Conservation (phyloP, 2,888 invertebrate genomes). For the Toxonevra muliebris region DNA sequence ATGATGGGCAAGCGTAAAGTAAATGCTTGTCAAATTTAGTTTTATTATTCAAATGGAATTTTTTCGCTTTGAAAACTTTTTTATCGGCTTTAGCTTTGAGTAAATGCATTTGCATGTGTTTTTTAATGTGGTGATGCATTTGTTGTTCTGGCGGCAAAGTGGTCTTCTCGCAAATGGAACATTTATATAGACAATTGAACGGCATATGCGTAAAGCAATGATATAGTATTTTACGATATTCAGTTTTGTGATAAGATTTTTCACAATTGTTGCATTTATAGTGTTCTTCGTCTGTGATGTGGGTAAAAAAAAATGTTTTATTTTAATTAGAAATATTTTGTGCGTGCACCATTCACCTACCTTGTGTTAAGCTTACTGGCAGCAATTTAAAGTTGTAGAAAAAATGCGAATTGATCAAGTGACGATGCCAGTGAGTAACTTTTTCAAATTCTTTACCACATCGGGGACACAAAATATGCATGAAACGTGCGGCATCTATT, state of each 20-base stretch:
- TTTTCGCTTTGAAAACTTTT: constrained; percentile 13
- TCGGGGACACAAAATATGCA: constrained; percentile 21
- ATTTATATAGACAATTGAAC: constrained; percentile 20
- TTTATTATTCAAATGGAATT: constrained; percentile 11
- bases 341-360: neutral
- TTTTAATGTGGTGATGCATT: constrained; percentile 19
- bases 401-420: constrained; percentile 28
- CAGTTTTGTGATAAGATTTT: neutral
- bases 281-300: constrained; percentile 11
- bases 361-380: constrained; percentile 9
- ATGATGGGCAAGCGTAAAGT: constrained; percentile 19
- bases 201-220: constrained; percentile 28
- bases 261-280: constrained; percentile 20
- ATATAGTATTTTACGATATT: constrained; percentile 23
- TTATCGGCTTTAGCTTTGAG: constrained; percentile 25
- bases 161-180: constrained; percentile 22
- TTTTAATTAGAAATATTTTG: neutral
- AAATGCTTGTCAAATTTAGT: constrained; percentile 23
- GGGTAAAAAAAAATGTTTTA: neutral
- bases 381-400: constrained; percentile 26
- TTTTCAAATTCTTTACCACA: constrained; percentile 31
- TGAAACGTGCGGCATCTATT: constrained; percentile 15
- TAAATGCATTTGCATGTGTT: constrained; percentile 26
- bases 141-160: neutral
- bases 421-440: constrained; percentile 23